These are phyloP conservation scores for Drosophila silvestris DNA, from an alignment of 2,888 invertebrate genomes.

Conservation along the genomic window DNA sequence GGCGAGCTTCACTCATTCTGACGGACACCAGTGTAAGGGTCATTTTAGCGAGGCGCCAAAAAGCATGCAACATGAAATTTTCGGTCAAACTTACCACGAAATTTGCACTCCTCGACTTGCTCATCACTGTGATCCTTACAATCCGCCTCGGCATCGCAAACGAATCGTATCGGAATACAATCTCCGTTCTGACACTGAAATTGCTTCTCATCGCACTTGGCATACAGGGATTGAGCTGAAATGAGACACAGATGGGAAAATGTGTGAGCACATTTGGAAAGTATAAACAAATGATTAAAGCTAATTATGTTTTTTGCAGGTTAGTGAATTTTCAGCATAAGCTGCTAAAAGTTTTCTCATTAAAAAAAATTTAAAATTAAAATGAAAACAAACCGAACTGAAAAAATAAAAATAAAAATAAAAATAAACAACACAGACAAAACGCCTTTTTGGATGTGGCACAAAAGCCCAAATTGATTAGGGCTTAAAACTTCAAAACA, in stretches of 20 bases:
- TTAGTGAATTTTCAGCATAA: conserved; percentile 33
- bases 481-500: conserved; percentile 79
- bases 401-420: background rate
- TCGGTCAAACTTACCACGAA: conserved; percentile 85
- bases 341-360: conserved; percentile 73
- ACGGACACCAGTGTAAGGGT: conserved; percentile 57
- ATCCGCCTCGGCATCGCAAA: conserved; percentile 92
- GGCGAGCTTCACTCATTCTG: conserved; percentile 27
- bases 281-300: conserved; percentile 70
- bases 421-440: conserved; percentile 23
- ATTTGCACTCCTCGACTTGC: conserved; percentile 89
- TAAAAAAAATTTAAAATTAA: conserved; percentile 51
- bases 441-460: conserved; percentile 45
- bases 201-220: conserved; percentile 87
- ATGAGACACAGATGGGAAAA: conserved; percentile 22
- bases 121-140: conserved; percentile 94
- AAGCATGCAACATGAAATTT: conserved; percentile 53
- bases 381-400: conserved; percentile 19
- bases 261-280: conserved; percentile 29
- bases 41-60: conserved; percentile 32
- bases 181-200: conserved; percentile 91
- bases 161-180: conserved; percentile 92
- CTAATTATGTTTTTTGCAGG: conserved; percentile 57
- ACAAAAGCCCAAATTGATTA: conserved; percentile 75
- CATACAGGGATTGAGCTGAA: conserved; percentile 77